These are phyloP conservation scores for Pangasianodon gigas DNA, from an alignment of 2,113 vertebrate genomes.

Conservation along the genomic window DNA sequence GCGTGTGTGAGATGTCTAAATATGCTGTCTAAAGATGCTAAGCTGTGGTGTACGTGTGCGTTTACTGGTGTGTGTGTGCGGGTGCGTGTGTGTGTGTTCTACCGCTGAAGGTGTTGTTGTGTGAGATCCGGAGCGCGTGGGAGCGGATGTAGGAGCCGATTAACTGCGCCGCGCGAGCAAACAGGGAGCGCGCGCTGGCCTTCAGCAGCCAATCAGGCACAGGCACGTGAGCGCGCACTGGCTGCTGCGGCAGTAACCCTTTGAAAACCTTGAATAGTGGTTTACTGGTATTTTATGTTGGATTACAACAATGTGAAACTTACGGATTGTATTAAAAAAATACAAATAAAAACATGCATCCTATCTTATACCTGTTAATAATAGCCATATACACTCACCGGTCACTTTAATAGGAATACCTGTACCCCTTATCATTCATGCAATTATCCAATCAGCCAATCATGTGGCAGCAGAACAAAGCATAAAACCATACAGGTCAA, in stretches of 20 bases:
- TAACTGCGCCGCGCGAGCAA: slow-evolving; percentile 58
- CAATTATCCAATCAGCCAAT: background rate
- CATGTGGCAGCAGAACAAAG: background rate
- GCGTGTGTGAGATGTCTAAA: slow-evolving; percentile 48
- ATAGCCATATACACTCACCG: background rate
- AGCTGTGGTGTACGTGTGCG: slow-evolving; percentile 44
- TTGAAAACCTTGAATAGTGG: slow-evolving; percentile 41
- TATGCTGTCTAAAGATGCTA: slow-evolving; percentile 50
- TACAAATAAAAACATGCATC: background rate
- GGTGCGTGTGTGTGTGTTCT: slow-evolving; percentile 38
- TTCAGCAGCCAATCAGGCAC: slow-evolving; percentile 59
- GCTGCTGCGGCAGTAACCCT: slow-evolving; percentile 61
- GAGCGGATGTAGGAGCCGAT: slow-evolving; percentile 61
- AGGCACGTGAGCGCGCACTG: slow-evolving; percentile 58
- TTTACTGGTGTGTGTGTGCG: slow-evolving; percentile 4
- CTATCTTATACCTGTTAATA: background rate
- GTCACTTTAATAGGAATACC: background rate
- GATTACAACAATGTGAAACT: background rate
- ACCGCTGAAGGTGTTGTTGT: slow-evolving; percentile 44
- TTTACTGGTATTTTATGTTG: background rate
- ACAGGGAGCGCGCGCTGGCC: slow-evolving; percentile 56
- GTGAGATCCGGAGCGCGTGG: slow-evolving; percentile 60
- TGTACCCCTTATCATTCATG: background rate
- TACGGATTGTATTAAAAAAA: background rate
- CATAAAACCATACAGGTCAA: too few relatives aligned